phyloP scores from a whole-genome alignment of 2,888 invertebrate species.

The Apocheima hispidaria region DNA sequence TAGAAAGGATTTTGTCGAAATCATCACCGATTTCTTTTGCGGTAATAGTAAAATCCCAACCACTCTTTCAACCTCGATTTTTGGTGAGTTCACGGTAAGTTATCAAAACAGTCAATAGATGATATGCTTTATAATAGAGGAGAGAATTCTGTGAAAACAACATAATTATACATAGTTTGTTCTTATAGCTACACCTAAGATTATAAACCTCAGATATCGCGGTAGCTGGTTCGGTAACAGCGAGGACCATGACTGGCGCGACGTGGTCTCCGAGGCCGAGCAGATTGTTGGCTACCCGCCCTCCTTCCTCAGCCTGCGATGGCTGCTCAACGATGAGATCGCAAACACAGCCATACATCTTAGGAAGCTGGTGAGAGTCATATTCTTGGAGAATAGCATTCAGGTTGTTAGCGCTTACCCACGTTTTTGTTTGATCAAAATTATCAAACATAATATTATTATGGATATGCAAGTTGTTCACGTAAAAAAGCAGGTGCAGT shows the following conservation, averaged over 20 bases:
- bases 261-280: constrained; percentile 77
- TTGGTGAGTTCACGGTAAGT: constrained; percentile 1
- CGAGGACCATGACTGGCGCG: constrained; percentile 72
- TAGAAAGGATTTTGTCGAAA: neutral
- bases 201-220: neutral
- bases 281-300: constrained; percentile 85
- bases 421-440: no score
- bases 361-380: constrained; percentile 70
- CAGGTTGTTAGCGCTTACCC: no score
- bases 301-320: constrained; percentile 84
- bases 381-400: no score
- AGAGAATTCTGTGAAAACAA: no score
- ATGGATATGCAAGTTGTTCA: no score
- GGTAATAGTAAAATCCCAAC: neutral
- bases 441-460: no score
- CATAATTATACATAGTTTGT: no score
- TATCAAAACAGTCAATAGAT: neutral
- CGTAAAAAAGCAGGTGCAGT: no score
- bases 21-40: neutral
- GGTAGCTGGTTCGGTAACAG: constrained; percentile 46
- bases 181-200: neutral
- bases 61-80: neutral
- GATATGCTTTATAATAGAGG: neutral
- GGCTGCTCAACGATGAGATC: constrained; percentile 87
- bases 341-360: constrained; percentile 84